These are phyloP conservation scores for Eumerus sabulonum DNA, from an alignment of 2,888 invertebrate genomes.

Conservation along the genomic window DNA sequence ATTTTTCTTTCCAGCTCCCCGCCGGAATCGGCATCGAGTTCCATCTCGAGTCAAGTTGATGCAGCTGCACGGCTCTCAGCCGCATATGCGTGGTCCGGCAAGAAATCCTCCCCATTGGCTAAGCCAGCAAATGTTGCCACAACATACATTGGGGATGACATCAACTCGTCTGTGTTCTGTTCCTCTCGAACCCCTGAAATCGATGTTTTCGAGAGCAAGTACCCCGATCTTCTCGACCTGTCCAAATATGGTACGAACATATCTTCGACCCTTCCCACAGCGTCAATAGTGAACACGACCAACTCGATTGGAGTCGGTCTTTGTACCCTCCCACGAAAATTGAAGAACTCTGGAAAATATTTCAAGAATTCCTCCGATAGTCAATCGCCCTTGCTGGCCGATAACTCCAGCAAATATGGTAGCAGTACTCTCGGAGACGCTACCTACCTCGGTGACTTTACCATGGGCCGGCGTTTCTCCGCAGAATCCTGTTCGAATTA, in stretches of 20 bases:
- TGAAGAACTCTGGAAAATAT: constrained; percentile 76
- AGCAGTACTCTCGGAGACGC: constrained; percentile 85
- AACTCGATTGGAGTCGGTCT: constrained; percentile 77
- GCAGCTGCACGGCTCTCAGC: constrained; percentile 75
- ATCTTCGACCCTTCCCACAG: constrained; percentile 43
- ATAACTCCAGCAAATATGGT: constrained; percentile 83
- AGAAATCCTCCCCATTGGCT: constrained; percentile 75
- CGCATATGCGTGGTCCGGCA: constrained; percentile 73
- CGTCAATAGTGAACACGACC: constrained; percentile 48
- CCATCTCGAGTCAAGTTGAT: constrained; percentile 80
- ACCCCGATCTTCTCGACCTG: constrained; percentile 77
- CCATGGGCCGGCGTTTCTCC: constrained; percentile 79
- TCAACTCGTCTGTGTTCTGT: constrained; percentile 76
- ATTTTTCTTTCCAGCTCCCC: constrained; percentile 77
- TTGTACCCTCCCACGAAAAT: constrained; percentile 83
- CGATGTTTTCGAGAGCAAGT: constrained; percentile 77
- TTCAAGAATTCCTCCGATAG: constrained; percentile 82
- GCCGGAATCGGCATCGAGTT: constrained; percentile 81
- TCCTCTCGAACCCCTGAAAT: constrained; percentile 78
- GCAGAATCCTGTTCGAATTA: constrained; percentile 79
- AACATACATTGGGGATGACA: constrained; percentile 72
- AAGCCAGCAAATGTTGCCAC: constrained; percentile 70
- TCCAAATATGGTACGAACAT: constrained; percentile 74
- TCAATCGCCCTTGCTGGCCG: constrained; percentile 85
- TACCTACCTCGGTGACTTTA: constrained; percentile 81